These are phyloP conservation scores for Pseudachorutes palmiensis DNA, from an alignment of 1,140 invertebrate genomes.

Conservation along the genomic window DNA sequence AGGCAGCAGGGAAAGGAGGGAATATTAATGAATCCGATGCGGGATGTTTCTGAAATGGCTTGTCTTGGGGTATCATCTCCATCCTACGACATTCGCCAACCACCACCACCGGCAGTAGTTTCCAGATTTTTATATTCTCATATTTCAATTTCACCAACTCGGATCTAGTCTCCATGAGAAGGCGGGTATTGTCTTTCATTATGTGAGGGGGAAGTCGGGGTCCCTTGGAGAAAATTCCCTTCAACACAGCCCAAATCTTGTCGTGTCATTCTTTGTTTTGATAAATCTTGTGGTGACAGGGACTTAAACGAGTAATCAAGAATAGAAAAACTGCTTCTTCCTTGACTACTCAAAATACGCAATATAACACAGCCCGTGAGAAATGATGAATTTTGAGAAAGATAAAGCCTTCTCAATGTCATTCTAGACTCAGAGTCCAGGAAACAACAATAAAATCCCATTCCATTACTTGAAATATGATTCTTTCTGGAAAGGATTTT, in stretches of 20 bases:
- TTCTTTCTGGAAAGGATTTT: too few relatives aligned
- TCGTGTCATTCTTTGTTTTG: not conserved
- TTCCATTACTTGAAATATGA: too few relatives aligned
- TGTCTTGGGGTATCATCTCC: not conserved
- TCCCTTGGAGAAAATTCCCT: not conserved
- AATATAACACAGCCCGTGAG: too few relatives aligned
- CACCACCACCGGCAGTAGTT: not conserved
- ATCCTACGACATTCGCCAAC: too few relatives aligned
- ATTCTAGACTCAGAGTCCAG: too few relatives aligned
- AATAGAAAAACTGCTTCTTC: not conserved
- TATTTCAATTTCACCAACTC: not conserved
- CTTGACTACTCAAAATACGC: too few relatives aligned
- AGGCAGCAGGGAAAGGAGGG: not conserved
- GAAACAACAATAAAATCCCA: too few relatives aligned
- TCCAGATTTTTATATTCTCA: slow-evolving; percentile 1
- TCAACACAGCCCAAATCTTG: too few relatives aligned
- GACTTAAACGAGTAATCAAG: not conserved
- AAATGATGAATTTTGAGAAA: not conserved
- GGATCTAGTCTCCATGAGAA: not conserved
- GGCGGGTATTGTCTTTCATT: not conserved
- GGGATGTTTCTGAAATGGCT: not conserved
- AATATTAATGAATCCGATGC: not conserved
- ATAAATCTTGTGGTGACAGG: not conserved
- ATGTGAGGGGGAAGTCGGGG: not conserved
- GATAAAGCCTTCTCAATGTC: too few relatives aligned